Base-by-base conservation (phyloP, 2,113 vertebrate species). In the Buteo buteo region DNA sequence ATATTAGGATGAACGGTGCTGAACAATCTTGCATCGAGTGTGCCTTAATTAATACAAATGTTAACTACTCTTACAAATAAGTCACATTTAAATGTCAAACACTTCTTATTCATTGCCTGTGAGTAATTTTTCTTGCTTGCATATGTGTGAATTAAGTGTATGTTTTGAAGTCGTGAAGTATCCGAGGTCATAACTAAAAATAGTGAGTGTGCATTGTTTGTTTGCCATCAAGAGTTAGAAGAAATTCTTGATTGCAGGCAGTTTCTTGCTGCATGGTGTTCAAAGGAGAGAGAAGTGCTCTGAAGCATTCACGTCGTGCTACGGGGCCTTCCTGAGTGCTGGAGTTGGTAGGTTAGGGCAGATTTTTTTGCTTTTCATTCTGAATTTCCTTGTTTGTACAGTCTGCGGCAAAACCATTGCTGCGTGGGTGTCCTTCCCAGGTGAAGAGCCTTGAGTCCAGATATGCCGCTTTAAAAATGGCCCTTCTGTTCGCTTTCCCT, bases 1-100 rank as follows among this genome's bases (percentile, higher is more conserved):
- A 52, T 42, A 85, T n/a, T 50, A 26, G 54, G 55, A 72, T 91
- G 90, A 95, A 42, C 9, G 16, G 58, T 16, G 19, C 62, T 59
- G 79, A 95, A 82, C 55, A 95, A 57, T 95, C 84, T 91, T 90
- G 52, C 64, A 65, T 69, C 0, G 28, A 93, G 85, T 82, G 55
- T n/a, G 62, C 74, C 54, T 93, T 94, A 95, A 95, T 97, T 95
- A 96, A 96, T 94, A 96, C 58, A 79, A 93, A 93, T 80, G 84
- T 89, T 95, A 97, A 88, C 74, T 72, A 55, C 42, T 93, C 64
- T 88, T 96, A 88, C 85, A 95, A 93, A 71, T 77, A 88, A 93
- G 59, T 85, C 77, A 73, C 42, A 77, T 93, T 93, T 94, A 95
- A 96, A 97, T 96, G 94, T 95, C 96, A 95, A 89, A 90, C 45